A percentile compares a stretch with the other conserved stretches of the same genome.
phyloP scores from a whole-genome alignment of 2,113 vertebrate species.

The Stigmatopora nigra region DNA sequence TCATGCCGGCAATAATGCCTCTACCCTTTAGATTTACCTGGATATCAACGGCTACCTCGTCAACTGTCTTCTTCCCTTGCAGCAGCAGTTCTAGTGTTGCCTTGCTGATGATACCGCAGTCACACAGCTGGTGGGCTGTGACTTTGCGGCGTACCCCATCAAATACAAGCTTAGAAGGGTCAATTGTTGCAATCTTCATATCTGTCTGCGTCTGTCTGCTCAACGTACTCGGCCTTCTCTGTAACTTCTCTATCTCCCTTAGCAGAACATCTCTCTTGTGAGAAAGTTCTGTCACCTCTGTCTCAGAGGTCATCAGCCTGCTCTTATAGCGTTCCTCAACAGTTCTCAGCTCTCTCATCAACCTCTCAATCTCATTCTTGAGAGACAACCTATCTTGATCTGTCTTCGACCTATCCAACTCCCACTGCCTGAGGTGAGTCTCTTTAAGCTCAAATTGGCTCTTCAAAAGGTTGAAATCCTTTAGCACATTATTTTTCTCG shows the following conservation, averaged over 20 bases:
- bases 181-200: constrained; percentile 71
- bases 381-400: constrained; percentile 78
- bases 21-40: constrained; percentile 84
- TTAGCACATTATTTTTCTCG: constrained; percentile 81
- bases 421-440: constrained; percentile 74
- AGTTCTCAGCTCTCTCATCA: constrained; percentile 79
- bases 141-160: constrained; percentile 84
- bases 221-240: constrained; percentile 68
- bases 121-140: constrained; percentile 85
- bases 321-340: constrained; percentile 81
- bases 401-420: constrained; percentile 77
- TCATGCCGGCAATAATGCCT: constrained; percentile 83
- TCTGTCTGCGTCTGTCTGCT: constrained; percentile 80
- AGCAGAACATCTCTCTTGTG: constrained; percentile 72
- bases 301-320: constrained; percentile 73
- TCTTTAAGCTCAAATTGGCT: constrained; percentile 84
- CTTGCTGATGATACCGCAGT: constrained; percentile 86
- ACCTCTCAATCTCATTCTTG: constrained; percentile 80
- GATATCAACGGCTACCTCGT: constrained; percentile 80
- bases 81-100: constrained; percentile 79
- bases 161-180: constrained; percentile 85
- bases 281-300: constrained; percentile 76
- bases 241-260: constrained; percentile 80
- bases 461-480: constrained; percentile 86
- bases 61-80: constrained; percentile 80